Conservation (phyloP, 1,140 invertebrate genomes). For the Papilio polyxenes region DNA sequence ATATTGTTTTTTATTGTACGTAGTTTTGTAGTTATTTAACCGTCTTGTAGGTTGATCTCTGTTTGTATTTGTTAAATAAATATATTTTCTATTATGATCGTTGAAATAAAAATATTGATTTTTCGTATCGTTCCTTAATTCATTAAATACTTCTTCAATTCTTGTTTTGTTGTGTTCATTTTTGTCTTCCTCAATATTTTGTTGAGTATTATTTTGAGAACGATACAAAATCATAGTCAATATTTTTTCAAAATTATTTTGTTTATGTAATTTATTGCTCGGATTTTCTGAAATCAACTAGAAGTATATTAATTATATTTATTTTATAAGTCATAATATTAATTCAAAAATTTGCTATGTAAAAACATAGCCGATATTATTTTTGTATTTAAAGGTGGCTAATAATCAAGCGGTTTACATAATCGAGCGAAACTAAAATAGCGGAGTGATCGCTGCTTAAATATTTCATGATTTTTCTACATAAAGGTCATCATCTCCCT, state of each 20-base stretch:
- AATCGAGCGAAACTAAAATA: too few species aligned
- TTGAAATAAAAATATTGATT: constrained; percentile 1
- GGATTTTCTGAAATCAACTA: constrained; percentile 20
- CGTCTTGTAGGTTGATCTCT: neutral
- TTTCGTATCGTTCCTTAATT: neutral
- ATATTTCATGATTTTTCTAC: too few species aligned
- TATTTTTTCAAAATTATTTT: neutral
- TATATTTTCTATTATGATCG: neutral
- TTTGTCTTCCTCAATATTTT: neutral
- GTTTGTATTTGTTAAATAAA: constrained; percentile 1
- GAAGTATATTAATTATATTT: neutral
- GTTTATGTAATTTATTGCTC: neutral
- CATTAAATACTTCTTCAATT: neutral
- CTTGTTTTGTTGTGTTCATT: neutral
- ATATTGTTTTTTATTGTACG: neutral
- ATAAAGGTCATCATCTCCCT: too few species aligned
- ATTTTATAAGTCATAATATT: neutral
- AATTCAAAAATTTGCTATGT: neutral
- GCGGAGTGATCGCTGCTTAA: too few species aligned
- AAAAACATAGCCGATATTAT: neutral
- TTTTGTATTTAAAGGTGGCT: too few species aligned
- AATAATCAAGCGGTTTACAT: too few species aligned
- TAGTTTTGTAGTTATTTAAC: neutral
- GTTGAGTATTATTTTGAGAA: neutral
- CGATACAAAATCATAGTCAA: neutral